Evolutionary conservation across 2,797 vertebrate genomes (phyloP), one percentile per base, ranked within the genome.

Genomic region (Nyctalus aviator): DNA sequence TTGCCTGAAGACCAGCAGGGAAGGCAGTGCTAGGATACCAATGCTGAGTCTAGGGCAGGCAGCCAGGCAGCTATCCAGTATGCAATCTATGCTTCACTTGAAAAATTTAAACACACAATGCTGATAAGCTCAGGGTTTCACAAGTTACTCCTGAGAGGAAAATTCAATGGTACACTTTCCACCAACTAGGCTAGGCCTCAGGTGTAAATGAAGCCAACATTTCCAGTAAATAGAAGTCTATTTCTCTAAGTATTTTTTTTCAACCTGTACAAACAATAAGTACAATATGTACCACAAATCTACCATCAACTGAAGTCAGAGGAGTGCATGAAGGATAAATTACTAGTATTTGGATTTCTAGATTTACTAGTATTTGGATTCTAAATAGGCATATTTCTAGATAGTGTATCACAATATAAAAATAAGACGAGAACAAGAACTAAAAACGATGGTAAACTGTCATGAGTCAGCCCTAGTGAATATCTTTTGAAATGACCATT

Each of bases 161-260:
- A 91, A 94, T 94, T 93, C 88, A 94, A 84, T 78, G 44, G 81
- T 5, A 0, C 10, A 37, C 46, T 37, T 73, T 91, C 55, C 8
- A 87, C 68, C 68, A 93, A 96, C 91, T 27, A 94, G 44, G 37
- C 53, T 30, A 18, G 76, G 21, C 21, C 79, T 64, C 73, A 11
- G 2, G 53, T 73, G 3, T 84, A 87, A 87, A 93, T 94, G 89
- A 97, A 92, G 73, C 30, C 37, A 87, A 44, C 8, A 68, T 87
- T 86, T 69, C 94, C 71, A 94, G 46, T 50, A 95, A 96, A 10
- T 48, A 3, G 90, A 77, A 86, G 1, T 25, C 25, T 64, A 64
- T 55, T 89, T 94, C 66, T 91, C 68, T 84, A 92, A 86, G 57
- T 83, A 25, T 73, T 93, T 95, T 57, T 93, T 91, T 94, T 86